Evolutionary conservation across 1,140 invertebrate genomes (phyloP), one percentile per base, ranked within the genome.

Genomic region (Popillia japonica): DNA sequence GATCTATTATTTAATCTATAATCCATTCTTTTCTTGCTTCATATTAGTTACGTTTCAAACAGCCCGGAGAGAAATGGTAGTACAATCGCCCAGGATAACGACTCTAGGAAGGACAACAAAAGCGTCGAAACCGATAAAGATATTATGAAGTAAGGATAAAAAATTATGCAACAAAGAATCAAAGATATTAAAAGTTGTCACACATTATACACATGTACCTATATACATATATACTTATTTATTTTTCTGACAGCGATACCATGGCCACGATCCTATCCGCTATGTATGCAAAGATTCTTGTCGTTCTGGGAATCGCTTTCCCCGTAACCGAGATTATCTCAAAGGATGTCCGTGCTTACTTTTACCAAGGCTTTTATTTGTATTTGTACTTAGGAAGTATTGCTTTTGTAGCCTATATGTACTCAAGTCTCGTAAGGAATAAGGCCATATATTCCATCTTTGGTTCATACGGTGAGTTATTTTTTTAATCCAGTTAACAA

Each of bases 361-460:
- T 92, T 82, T 92, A 93, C 83, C 89, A 96, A 93, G 93, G 92
- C 23, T 96, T 96, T 85, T 96, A 96, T 85, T 87, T 96, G 17
- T 97, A 95, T 84, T 87, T 96, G 48, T 96, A 96, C 84, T 85
- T 92, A 44, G 91, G 91, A 42, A 95, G 94, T 80, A 91, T 96
- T 6, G 80, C 90, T 8, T 96, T 96, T 86, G 90, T 96, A n/a
- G 88, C 94, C 75, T 94, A 94, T 82, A 93, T 95, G 85, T 95
- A 95, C 83, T 90, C 92, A 1, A 94, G 92, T 77, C 86, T 95
- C 40, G 86, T 95, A 3, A 89, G 90, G 22, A 90, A 93, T 81
- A 90, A 89, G 79, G 89, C 90, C 11, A 84, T 91, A 0, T 85
- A 87, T 27, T 87, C 86, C 79, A 85, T 87, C 0, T 83, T 89